Conservation (phyloP, 2,113 vertebrate genomes). For the Natator depressus region DNA sequence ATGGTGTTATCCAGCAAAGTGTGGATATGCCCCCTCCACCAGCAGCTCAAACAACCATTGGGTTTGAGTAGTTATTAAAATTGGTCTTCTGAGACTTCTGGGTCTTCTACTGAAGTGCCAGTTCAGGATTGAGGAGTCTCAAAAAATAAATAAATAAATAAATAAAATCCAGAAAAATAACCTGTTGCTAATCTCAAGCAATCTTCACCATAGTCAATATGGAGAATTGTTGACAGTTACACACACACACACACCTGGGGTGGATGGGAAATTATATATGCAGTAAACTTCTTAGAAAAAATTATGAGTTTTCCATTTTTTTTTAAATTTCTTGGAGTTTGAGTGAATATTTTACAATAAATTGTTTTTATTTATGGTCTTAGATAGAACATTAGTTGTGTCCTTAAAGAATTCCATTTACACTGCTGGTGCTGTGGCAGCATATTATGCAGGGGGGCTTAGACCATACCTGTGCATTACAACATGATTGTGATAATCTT, state of each 20-base stretch:
- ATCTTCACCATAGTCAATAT: neutral
- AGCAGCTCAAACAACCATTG: neutral
- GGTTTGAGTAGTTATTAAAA: neutral
- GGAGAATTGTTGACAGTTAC: neutral
- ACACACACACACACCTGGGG: too few species aligned
- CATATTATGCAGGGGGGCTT: neutral
- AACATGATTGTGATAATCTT: accelerated
- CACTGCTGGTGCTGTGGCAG: neutral
- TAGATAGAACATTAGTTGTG: accelerated
- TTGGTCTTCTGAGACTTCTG: neutral
- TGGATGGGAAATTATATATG: neutral
- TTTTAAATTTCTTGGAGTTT: neutral
- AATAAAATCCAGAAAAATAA: neutral
- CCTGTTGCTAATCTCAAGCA: neutral
- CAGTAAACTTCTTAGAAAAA: neutral
- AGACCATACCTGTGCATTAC: neutral
- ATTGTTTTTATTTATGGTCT: neutral
- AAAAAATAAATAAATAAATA: neutral
- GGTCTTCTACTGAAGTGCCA: neutral
- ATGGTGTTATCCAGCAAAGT: accelerated
- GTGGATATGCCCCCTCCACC: neutral
- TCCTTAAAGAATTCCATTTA: neutral
- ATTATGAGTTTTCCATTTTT: too few species aligned
- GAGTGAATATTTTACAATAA: neutral
- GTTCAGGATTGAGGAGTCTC: neutral